phyloP scores from a whole-genome alignment of 2,113 vertebrate genomes.

The Mormyrus lacerda region DNA sequence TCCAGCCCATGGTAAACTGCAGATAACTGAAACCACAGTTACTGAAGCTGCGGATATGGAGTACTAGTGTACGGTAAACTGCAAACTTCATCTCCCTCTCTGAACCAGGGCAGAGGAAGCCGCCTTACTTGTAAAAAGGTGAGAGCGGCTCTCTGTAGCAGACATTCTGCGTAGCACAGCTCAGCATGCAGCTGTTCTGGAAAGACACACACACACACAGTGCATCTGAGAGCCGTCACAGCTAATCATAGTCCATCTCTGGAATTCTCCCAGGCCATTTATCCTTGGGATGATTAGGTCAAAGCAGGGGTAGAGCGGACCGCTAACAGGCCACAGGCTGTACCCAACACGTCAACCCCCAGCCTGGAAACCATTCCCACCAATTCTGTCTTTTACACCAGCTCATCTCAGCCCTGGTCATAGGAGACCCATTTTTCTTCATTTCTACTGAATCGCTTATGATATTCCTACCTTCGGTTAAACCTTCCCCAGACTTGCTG shows the following conservation, averaged over 20 bases:
- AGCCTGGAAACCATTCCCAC: not conserved
- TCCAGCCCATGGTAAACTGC: not conserved
- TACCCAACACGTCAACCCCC: not conserved
- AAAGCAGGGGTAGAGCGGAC: not conserved
- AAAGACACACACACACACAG: constrained; percentile 32
- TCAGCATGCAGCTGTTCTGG: constrained; percentile 72
- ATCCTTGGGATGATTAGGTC: not conserved
- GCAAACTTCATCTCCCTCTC: not conserved
- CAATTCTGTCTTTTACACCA: not conserved
- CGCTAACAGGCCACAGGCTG: not conserved
- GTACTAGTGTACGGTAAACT: not conserved
- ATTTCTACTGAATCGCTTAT: not conserved
- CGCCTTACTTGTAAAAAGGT: constrained; percentile 66
- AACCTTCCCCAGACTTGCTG: constrained; percentile 46
- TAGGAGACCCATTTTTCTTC: not conserved
- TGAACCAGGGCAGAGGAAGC: not conserved
- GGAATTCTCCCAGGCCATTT: not conserved
- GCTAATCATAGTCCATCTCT: constrained; percentile 6
- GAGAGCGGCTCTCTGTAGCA: constrained; percentile 71
- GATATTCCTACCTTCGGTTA: constrained; percentile 59
- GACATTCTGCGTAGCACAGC: constrained; percentile 70
- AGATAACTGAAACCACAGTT: not conserved
- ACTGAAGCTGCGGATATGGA: not conserved
- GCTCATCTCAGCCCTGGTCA: not conserved
- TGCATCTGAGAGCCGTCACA: constrained; percentile 15